Conservation (phyloP, 2,113 vertebrate species). For the Apteryx mantelli region DNA sequence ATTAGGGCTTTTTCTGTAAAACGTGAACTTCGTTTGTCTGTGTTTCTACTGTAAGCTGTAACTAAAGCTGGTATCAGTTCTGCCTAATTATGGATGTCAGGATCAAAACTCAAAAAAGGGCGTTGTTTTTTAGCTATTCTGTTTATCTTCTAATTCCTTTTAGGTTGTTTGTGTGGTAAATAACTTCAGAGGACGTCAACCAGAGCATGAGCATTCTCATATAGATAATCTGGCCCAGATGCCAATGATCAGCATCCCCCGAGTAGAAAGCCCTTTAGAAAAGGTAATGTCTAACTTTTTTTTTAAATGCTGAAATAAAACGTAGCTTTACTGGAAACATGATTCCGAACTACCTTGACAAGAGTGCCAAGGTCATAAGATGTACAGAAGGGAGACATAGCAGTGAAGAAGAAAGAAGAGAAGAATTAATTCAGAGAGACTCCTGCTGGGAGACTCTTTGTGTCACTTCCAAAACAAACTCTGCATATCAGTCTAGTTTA, state of each 20-base stretch:
- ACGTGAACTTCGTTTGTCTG: slow-evolving; percentile 10
- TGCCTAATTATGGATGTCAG: not conserved
- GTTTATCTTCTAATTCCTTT: slow-evolving; percentile 57
- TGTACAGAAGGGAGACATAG: not conserved
- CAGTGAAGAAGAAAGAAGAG: not conserved
- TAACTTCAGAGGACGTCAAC: slow-evolving; percentile 94
- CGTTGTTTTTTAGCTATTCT: slow-evolving; percentile 23
- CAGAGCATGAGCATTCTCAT: slow-evolving; percentile 83
- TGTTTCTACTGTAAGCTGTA: not conserved
- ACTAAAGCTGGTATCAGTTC: slow-evolving; percentile 28
- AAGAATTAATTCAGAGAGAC: not conserved
- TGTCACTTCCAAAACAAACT: not conserved
- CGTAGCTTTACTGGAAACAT: not conserved
- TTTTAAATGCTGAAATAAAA: not conserved
- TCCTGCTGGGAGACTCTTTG: not conserved
- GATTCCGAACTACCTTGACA: not conserved
- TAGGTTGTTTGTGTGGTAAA: slow-evolving; percentile 98
- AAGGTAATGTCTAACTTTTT: slow-evolving; percentile 84
- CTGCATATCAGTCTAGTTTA: not conserved
- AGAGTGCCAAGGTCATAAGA: not conserved
- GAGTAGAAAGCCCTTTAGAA: slow-evolving; percentile 93
- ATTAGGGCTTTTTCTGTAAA: slow-evolving; percentile 26
- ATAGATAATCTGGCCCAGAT: slow-evolving; percentile 78
- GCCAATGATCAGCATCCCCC: slow-evolving; percentile 86
- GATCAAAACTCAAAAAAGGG: slow-evolving; percentile 8